Percentiles rank a stretch among this genome's conserved stretches.
Conservation (phyloP, 2,888 invertebrate genomes). For the Augiades crinisus region DNA sequence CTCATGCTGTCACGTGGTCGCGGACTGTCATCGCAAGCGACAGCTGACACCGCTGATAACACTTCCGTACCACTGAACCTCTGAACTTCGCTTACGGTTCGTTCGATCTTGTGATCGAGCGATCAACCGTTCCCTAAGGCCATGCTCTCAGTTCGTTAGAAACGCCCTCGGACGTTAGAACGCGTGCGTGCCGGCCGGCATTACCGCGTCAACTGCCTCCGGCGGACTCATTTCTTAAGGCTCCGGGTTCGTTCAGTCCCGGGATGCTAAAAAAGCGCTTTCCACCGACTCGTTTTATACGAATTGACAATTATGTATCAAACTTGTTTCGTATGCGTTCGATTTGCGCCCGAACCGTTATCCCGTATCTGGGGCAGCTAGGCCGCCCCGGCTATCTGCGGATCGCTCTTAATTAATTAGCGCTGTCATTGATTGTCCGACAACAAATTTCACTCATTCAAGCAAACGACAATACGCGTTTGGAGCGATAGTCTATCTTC, state of each 20-base stretch:
- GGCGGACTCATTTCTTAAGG: constrained; percentile 31
- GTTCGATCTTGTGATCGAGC: neutral
- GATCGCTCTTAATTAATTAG: constrained; percentile 22
- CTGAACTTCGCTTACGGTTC: neutral
- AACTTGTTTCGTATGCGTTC: constrained; percentile 38
- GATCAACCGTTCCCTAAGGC: neutral
- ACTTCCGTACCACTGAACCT: constrained; percentile 2
- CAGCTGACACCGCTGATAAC: constrained; percentile 4
- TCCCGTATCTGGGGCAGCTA: constrained; percentile 32
- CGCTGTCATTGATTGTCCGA: constrained; percentile 18
- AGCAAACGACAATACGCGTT: constrained; percentile 4
- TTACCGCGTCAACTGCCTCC: constrained; percentile 48
- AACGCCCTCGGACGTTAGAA: constrained; percentile 17
- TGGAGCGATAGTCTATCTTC: constrained; percentile 7
- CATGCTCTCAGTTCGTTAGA: neutral
- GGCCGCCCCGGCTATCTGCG: constrained; percentile 13
- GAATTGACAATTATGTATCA: constrained; percentile 39
- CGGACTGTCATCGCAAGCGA: constrained; percentile 14
- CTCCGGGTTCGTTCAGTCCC: constrained; percentile 27
- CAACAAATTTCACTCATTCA: constrained; percentile 11
- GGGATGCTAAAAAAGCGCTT: constrained; percentile 42
- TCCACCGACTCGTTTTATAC: constrained; percentile 33
- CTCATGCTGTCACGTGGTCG: constrained; percentile 42
- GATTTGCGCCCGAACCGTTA: constrained; percentile 38
- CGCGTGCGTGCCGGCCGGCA: constrained; percentile 40